Base-by-base conservation (phyloP, 2,888 invertebrate genomes). In the Pomacea canaliculata region DNA sequence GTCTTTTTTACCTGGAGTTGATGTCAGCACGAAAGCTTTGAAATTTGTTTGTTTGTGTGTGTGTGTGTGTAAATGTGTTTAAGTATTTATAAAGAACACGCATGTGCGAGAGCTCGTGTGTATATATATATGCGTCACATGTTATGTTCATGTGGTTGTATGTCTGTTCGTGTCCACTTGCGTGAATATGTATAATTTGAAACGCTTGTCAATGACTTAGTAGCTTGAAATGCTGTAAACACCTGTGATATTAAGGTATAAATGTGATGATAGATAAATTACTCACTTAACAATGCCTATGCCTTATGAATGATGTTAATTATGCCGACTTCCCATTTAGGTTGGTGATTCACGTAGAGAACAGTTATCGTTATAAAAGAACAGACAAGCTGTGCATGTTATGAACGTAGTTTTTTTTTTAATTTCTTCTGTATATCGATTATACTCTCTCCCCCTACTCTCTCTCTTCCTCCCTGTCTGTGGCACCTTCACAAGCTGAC, bases 31-130 rank as follows among this genome's bases (percentile, higher is more conserved):
- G 56, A 23, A 27, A 51, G 56, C 23, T 23, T 23, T 23, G 23
- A 23, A 49, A 51, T 70, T 56, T 70, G 70, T 70, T 9, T 37
- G 46, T 70, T 56, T 70, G 70, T 70, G 68, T 37, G 46, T 68
- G 68, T 37, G 56, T 23, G 16, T 59, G 59, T n/a, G 59, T 23
- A 23, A 23, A 23, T 70, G 70, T 59, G 59, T 59, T 3, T 59
- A 37, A 2, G 59, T 59, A 59, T 27, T 23, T 23, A 59, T 10
- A 1, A 1, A 59, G 59, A n/a, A 59, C 23, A 27, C 13, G 9
- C 60, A 37, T 59, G 3, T 60, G 60, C 60, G 16, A 19, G 60
- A 2, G 60, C 7, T 16, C 60, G 7, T n/a, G 60, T n/a, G 60
- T 60, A n/a, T 60, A 4, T 60, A 60, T 60, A n/a, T 60, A n/a